Percentiles rank a stretch among this genome's conserved stretches.
Conservation (phyloP, 2,888 invertebrate genomes). For the Pterostichus niger region DNA sequence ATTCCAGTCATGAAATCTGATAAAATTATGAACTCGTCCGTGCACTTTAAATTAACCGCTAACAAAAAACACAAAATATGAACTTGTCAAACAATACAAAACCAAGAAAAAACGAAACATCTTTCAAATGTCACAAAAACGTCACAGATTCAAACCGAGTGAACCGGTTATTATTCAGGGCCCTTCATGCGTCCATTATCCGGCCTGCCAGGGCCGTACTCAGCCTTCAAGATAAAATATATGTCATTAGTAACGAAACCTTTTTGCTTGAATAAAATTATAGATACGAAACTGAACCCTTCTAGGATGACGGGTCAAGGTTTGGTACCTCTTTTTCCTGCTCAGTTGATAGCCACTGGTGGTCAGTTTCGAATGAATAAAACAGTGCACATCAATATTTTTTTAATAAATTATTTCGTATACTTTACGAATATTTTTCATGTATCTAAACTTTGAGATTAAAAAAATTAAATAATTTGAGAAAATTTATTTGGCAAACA, state of each 20-base stretch:
- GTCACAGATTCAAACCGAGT: slow-evolving; percentile 41
- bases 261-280: slow-evolving; percentile 49
- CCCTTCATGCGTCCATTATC: slow-evolving; percentile 46
- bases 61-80: slow-evolving; percentile 7
- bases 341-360: slow-evolving; percentile 1
- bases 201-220: slow-evolving; percentile 32
- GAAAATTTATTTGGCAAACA: too few species aligned
- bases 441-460: background rate
- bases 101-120: slow-evolving; percentile 35
- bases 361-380: slow-evolving; percentile 25
- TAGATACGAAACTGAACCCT: slow-evolving; percentile 66
- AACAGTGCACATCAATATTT: background rate
- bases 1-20: too few species aligned
- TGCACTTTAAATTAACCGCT: background rate
- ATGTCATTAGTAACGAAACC: slow-evolving; percentile 44
- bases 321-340: background rate
- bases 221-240: slow-evolving; percentile 39
- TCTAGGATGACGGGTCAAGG: slow-evolving; percentile 31
- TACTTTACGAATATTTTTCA: too few species aligned
- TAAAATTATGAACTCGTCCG: too few species aligned
- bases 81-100: slow-evolving; percentile 35
- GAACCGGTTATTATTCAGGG: slow-evolving; percentile 55
- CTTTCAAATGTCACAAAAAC: slow-evolving; percentile 54
- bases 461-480: too few species aligned
- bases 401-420: too few species aligned